Conservation (phyloP, 2,113 vertebrate genomes). For the Pyrgilauda ruficollis region DNA sequence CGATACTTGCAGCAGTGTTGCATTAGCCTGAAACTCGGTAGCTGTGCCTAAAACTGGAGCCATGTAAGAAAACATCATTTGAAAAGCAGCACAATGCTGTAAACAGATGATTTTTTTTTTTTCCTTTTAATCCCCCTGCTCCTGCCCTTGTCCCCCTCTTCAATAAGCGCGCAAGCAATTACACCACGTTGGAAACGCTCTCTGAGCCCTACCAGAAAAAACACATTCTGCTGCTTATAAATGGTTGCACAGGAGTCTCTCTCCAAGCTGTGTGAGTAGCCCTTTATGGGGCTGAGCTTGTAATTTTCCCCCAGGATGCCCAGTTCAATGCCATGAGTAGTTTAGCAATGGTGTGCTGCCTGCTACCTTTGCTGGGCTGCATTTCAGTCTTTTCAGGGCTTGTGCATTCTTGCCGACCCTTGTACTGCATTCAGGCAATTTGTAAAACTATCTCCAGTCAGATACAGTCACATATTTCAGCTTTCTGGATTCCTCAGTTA, state of each 20-base stretch:
- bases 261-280: accelerated
- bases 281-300: background rate
- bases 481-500: background rate
- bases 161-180: background rate
- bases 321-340: accelerated
- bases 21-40: background rate
- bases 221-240: background rate
- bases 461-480: background rate
- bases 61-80: background rate
- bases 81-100: background rate
- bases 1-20: background rate
- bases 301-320: background rate
- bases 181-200: background rate
- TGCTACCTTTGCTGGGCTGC: background rate
- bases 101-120: background rate
- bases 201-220: background rate
- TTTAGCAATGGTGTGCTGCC: background rate
- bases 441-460: background rate
- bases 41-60: background rate
- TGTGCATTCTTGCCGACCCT: background rate
- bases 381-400: background rate
- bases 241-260: background rate
- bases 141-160: background rate
- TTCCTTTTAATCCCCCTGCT: background rate
- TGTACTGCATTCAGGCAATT: background rate